Conservation (phyloP, 92 coral and sea anemone genomes). For the Zoanthus sansibaricus region DNA sequence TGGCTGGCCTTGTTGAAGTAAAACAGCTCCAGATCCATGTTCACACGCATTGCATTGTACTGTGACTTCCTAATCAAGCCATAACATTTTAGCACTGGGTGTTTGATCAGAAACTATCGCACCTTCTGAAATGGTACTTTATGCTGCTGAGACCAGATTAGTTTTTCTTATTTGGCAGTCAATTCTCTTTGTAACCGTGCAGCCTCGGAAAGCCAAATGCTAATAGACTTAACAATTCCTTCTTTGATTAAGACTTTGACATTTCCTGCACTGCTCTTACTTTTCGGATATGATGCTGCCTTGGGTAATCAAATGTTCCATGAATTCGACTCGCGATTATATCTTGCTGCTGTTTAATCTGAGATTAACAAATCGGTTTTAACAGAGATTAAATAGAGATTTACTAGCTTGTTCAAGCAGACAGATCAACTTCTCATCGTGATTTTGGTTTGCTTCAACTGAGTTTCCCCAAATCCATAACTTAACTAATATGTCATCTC, state of each 20-base stretch:
- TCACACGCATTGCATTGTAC: conserved; percentile 26
- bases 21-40: no score
- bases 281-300: conserved; percentile 42
- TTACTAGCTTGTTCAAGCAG: no score
- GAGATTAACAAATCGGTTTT: no score
- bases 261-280: conserved; percentile 26
- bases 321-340: conserved; percentile 26
- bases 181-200: conserved; percentile 33
- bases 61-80: conserved; percentile 32
- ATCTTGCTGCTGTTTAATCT: conserved; percentile 34
- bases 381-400: no score
- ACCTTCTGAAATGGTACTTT: conserved; percentile 38
- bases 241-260: conserved; percentile 46
- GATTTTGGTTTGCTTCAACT: neutral
- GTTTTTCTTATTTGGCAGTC: conserved; percentile 48
- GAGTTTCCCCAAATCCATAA: neutral
- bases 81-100: conserved; percentile 39
- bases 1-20: neutral
- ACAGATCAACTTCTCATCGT: neutral
- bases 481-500: conserved; percentile 3
- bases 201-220: conserved; percentile 32
- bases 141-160: conserved; percentile 53
- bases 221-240: conserved; percentile 33
- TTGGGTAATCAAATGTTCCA: conserved; percentile 45
- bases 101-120: conserved; percentile 41